These are phyloP conservation scores for Microchirus variegatus DNA, from an alignment of 2,797 vertebrate genomes.

Conservation along the genomic window DNA sequence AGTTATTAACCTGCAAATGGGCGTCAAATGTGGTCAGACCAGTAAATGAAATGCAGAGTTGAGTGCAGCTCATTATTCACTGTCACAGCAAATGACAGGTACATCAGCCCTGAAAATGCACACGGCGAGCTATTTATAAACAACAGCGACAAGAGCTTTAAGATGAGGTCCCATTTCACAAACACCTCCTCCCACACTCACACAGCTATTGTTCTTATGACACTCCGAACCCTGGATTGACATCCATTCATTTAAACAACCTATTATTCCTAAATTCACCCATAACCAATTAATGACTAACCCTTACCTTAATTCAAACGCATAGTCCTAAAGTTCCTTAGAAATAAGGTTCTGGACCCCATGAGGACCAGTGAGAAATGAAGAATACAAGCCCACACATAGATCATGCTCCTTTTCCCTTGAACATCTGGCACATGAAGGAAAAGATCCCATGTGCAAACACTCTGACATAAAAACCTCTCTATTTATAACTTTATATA, in stretches of 20 bases:
- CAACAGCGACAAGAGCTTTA: conserved; percentile 14
- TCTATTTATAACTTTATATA: conserved; percentile 7
- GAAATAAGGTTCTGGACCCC: too few species aligned
- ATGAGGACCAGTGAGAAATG: too few species aligned
- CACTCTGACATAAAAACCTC: conserved; percentile 27
- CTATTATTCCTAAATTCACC: too few species aligned
- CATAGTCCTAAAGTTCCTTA: too few species aligned
- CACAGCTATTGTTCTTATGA: too few species aligned
- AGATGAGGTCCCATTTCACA: too few species aligned
- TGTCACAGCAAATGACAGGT: conserved; percentile 57
- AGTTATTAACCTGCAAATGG: conserved; percentile 13
- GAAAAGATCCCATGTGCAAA: conserved; percentile 44
- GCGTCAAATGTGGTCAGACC: conserved; percentile 14
- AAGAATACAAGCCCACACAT: not conserved
- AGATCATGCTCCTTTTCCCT: conserved; percentile 18
- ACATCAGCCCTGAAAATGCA: conserved; percentile 50
- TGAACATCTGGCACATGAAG: conserved; percentile 53
- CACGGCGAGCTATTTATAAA: conserved; percentile 55
- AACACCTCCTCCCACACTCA: too few species aligned
- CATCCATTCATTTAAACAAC: too few species aligned
- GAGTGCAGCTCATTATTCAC: conserved; percentile 69
- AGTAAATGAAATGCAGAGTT: conserved; percentile 49
- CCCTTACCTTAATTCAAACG: too few species aligned
- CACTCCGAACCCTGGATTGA: too few species aligned
- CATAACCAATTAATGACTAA: too few species aligned